Conservation (phyloP, 1,140 invertebrate genomes). For the Frieseomelitta varia region DNA sequence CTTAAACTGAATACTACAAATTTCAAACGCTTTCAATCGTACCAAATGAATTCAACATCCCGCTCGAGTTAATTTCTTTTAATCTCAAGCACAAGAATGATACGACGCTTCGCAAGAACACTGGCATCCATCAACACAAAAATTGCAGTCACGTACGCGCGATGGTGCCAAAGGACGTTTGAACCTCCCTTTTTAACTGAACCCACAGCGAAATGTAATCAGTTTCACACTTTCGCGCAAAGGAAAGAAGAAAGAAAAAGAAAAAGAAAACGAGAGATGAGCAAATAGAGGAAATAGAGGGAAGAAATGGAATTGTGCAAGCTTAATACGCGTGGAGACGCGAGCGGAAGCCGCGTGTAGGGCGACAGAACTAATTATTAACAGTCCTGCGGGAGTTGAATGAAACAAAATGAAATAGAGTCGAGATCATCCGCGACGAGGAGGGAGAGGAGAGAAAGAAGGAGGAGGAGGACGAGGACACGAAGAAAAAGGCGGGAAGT, state of each 20-base stretch:
- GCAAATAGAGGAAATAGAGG: too few relatives aligned
- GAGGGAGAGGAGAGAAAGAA: neutral
- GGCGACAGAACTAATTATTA: conserved; percentile 13
- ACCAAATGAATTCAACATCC: too few relatives aligned
- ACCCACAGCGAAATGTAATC: neutral
- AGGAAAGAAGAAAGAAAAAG: too few relatives aligned
- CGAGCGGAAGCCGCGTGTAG: neutral
- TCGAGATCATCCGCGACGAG: neutral
- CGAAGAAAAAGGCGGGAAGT: neutral
- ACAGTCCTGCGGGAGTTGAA: neutral
- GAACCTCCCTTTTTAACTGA: neutral
- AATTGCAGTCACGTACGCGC: neutral
- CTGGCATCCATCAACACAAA: neutral
- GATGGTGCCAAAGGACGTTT: neutral
- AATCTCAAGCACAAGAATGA: too few relatives aligned
- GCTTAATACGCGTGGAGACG: neutral
- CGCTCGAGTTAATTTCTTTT: too few relatives aligned
- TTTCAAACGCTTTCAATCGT: too few relatives aligned
- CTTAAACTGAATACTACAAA: too few relatives aligned
- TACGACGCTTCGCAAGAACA: too few relatives aligned
- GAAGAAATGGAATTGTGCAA: neutral
- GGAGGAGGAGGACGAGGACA: neutral
- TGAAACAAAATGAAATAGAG: neutral
- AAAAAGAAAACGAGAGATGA: neutral
- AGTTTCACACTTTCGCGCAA: neutral